phyloP scores from a whole-genome alignment of 2,888 invertebrate species.

The Acrocera orbiculus region DNA sequence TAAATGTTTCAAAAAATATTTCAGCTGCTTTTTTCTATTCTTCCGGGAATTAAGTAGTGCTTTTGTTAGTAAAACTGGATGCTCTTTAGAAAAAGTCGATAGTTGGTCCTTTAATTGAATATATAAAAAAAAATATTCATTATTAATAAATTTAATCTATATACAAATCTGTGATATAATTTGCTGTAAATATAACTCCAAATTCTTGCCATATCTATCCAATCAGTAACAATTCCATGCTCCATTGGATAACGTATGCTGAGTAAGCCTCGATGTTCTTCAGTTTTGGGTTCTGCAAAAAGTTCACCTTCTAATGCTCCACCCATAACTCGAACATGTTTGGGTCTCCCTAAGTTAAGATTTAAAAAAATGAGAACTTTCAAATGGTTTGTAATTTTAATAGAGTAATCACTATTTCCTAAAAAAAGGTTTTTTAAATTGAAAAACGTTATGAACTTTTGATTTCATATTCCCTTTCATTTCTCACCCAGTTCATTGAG shows the following conservation, averaged over 20 bases:
- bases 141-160: no score
- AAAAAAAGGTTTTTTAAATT: no score
- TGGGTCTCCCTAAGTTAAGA: slow-evolving; percentile 96
- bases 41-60: slow-evolving; percentile 93
- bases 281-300: slow-evolving; percentile 92
- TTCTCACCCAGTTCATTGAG: no score
- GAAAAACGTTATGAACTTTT: no score
- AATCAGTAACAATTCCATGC: slow-evolving; percentile 96
- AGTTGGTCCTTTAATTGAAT: slow-evolving; percentile 67
- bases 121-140: not conserved
- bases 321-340: slow-evolving; percentile 97
- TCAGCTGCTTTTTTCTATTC: slow-evolving; percentile 95
- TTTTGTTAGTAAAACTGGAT: slow-evolving; percentile 94
- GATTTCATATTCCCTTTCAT: no score
- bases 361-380: no score
- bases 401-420: no score
- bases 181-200: slow-evolving; percentile 98
- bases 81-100: slow-evolving; percentile 93
- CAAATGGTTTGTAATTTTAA: no score
- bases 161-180: no score
- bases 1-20: slow-evolving; percentile 97
- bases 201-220: slow-evolving; percentile 99
- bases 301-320: slow-evolving; percentile 95
- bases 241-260: slow-evolving; percentile 98
- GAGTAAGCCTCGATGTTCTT: slow-evolving; percentile 90